phyloP scores from a whole-genome alignment of 1,140 invertebrate species.

The Ips nitidus region DNA sequence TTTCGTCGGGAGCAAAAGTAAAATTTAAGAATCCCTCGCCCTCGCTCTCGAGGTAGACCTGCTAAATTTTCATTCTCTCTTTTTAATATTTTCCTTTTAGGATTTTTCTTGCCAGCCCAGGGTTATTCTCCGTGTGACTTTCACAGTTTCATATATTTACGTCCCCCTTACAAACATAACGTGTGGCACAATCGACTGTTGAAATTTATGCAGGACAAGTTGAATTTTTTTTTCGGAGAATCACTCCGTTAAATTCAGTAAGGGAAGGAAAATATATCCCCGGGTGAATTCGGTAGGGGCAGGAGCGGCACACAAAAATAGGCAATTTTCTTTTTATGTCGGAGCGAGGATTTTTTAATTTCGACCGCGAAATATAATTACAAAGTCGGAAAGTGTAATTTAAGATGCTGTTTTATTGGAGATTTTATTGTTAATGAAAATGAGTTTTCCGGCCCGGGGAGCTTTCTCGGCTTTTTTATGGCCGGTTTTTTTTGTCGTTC shows the following conservation, averaged over 20 bases:
- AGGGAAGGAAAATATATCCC: no score
- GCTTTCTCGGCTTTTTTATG: constrained; percentile 8
- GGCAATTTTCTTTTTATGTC: constrained; percentile 53
- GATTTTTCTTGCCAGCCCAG: constrained; percentile 15
- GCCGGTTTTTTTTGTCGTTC: constrained; percentile 1
- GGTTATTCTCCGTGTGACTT: constrained; percentile 7
- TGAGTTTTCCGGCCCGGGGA: constrained; percentile 22
- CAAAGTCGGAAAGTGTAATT: constrained; percentile 48
- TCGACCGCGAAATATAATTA: constrained; percentile 51
- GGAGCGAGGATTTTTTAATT: constrained; percentile 49
- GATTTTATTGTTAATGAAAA: constrained; percentile 37
- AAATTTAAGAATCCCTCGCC: constrained; percentile 54
- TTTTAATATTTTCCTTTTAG: constrained; percentile 35
- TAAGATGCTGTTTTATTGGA: constrained; percentile 37
- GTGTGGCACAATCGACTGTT: neutral
- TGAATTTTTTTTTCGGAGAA: no score
- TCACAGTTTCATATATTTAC: no score
- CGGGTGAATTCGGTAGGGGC: no score
- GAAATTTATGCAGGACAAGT: no score
- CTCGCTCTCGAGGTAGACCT: constrained; percentile 41
- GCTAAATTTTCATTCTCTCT: constrained; percentile 35
- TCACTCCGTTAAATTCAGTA: no score
- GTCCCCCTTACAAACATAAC: no score
- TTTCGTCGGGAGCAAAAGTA: constrained; percentile 53
- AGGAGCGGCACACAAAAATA: constrained; percentile 43